These are phyloP conservation scores for Megalurothrips usitatus DNA, from an alignment of 2,888 invertebrate genomes.

Conservation along the genomic window DNA sequence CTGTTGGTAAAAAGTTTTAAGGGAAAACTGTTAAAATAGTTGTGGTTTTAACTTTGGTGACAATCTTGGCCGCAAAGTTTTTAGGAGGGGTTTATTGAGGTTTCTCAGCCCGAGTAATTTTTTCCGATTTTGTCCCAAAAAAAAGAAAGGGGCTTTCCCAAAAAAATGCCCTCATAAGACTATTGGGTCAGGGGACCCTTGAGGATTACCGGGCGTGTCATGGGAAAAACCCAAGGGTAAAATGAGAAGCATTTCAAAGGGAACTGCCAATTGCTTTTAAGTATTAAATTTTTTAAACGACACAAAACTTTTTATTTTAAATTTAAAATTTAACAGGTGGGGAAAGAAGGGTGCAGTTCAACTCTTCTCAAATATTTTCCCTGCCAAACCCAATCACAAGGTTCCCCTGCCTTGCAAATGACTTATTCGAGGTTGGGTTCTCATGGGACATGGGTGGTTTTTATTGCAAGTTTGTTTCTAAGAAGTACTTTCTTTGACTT, in stretches of 20 bases:
- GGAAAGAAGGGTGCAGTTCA: not conserved
- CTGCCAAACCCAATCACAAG: not conserved
- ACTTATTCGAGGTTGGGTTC: not conserved
- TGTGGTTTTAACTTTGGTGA: not conserved
- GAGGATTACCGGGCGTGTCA: not conserved
- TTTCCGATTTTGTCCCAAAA: not conserved
- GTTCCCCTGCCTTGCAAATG: too few relatives aligned
- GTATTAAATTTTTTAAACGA: too few relatives aligned
- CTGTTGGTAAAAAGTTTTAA: not conserved
- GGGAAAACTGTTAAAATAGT: not conserved
- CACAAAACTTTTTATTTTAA: too few relatives aligned
- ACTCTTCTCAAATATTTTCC: not conserved
- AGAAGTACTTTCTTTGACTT: too few relatives aligned
- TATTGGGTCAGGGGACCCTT: not conserved
- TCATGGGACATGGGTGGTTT: not conserved
- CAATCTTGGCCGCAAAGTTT: not conserved
- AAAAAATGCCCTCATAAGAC: not conserved
- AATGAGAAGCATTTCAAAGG: not conserved
- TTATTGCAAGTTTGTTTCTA: not conserved
- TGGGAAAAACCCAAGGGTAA: not conserved
- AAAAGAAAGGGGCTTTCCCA: not conserved
- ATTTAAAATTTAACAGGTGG: too few relatives aligned
- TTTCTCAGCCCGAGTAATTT: not conserved
- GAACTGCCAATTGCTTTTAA: too few relatives aligned
- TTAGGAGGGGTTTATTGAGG: not conserved